Evolutionary conservation across 1,140 invertebrate genomes (phyloP).

Genomic region (Artemia franciscana): DNA sequence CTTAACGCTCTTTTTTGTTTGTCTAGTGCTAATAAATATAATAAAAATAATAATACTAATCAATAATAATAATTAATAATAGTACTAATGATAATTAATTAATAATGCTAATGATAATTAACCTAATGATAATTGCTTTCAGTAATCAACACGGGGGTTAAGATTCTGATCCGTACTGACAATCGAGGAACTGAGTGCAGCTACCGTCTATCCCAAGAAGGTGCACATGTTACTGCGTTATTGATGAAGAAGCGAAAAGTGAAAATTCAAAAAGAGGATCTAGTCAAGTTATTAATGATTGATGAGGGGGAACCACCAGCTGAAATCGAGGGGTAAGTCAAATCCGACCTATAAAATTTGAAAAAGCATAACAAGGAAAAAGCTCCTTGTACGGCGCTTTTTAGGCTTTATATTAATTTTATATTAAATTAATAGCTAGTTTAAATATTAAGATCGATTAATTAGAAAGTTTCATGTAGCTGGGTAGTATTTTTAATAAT

Average conservation of each 20-base stretch:
- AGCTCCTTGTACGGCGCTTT: neutral
- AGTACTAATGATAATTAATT: too few species aligned
- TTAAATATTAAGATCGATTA: neutral
- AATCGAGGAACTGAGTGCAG: slow-evolving; percentile 61
- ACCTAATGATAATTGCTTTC: too few species aligned
- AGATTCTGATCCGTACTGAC: slow-evolving; percentile 68
- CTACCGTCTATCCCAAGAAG: slow-evolving; percentile 38
- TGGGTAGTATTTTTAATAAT: slow-evolving; percentile 2
- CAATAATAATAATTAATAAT: too few species aligned
- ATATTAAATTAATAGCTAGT: neutral
- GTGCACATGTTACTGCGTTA: slow-evolving; percentile 14
- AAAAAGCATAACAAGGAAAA: slow-evolving; percentile 15
- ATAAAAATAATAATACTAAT: too few species aligned
- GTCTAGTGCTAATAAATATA: too few species aligned
- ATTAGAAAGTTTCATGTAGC: slow-evolving; percentile 1
- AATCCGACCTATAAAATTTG: slow-evolving; percentile 28
- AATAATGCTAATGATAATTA: too few species aligned
- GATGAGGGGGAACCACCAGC: slow-evolving; percentile 46
- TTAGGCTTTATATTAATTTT: slow-evolving; percentile 2
- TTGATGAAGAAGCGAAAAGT: slow-evolving; percentile 28
- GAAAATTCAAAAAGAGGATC: slow-evolving; percentile 43
- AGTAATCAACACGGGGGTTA: slow-evolving; percentile 84
- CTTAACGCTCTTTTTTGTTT: neutral
- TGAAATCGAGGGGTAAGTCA: slow-evolving; percentile 33
- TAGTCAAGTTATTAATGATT: slow-evolving; percentile 46